Conservation (phyloP, 2,888 invertebrate genomes). For the Frankliniella fusca region DNA sequence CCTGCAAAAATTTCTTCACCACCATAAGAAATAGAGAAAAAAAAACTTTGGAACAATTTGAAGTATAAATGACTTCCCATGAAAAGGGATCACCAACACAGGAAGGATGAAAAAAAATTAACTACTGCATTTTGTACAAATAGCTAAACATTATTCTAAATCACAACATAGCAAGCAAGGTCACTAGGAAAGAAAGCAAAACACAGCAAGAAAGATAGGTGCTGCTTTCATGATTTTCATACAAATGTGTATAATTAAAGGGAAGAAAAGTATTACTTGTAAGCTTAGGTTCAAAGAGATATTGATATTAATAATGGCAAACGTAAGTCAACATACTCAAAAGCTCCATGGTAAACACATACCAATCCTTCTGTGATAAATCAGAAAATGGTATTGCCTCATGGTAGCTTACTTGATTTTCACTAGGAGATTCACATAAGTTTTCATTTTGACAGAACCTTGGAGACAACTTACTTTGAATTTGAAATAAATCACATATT, state of each 20-base stretch:
- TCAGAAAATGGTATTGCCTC: not conserved
- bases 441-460: not conserved
- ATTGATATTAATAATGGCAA: not conserved
- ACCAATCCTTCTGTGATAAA: not conserved
- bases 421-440: not conserved
- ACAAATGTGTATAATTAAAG: not conserved
- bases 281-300: not conserved
- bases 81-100: not conserved
- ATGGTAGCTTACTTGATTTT: not conserved
- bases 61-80: not conserved
- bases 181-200: too few species aligned
- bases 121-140: too few species aligned
- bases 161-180: too few species aligned
- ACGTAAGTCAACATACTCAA: not conserved
- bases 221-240: not conserved
- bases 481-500: not conserved
- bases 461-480: too few species aligned
- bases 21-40: not conserved
- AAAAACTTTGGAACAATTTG: not conserved
- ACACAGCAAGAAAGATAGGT: not conserved
- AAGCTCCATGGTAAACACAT: not conserved
- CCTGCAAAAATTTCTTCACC: not conserved
- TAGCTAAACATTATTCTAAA: too few species aligned
- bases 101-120: too few species aligned
- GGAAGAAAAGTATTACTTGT: not conserved